Evolutionary conservation across 2,113 vertebrate genomes (phyloP).

Genomic region (Microcebus tavaratra): DNA sequence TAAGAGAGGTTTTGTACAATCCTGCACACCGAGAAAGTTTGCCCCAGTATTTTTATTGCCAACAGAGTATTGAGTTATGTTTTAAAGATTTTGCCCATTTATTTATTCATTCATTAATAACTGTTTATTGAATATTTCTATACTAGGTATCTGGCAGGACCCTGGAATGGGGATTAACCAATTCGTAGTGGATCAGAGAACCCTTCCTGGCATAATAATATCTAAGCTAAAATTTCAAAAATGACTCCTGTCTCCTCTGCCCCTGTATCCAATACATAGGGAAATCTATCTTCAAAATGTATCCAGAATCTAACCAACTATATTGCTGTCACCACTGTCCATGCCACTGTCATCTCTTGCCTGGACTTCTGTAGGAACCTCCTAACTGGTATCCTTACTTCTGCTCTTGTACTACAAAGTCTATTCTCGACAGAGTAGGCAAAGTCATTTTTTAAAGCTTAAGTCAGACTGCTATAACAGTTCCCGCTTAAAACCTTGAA

Average conservation of each 20-base stretch:
- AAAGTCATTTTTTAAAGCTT: neutral
- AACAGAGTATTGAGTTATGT: neutral
- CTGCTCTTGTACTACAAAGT: neutral
- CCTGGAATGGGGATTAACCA: neutral
- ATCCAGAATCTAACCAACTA: neutral
- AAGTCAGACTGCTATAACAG: neutral
- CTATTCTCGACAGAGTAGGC: neutral
- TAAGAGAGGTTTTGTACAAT: neutral
- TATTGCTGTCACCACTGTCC: neutral
- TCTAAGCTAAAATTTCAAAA: neutral
- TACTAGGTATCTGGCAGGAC: neutral
- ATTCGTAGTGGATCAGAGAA: neutral
- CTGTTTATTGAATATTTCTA: neutral
- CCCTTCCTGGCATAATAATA: neutral
- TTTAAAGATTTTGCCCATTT: neutral
- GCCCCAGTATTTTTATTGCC: neutral
- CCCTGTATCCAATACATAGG: accelerated
- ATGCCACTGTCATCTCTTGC: neutral
- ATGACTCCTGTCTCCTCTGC: neutral
- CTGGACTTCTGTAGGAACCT: neutral
- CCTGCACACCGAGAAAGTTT: neutral
- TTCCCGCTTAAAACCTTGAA: neutral
- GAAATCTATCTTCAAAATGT: neutral
- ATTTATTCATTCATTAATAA: neutral
- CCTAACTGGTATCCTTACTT: neutral